A percentile compares a stretch with the other conserved stretches of the same genome.
These are phyloP conservation scores for Frankliniella intonsa DNA, from an alignment of 2,888 invertebrate genomes.

Conservation along the genomic window DNA sequence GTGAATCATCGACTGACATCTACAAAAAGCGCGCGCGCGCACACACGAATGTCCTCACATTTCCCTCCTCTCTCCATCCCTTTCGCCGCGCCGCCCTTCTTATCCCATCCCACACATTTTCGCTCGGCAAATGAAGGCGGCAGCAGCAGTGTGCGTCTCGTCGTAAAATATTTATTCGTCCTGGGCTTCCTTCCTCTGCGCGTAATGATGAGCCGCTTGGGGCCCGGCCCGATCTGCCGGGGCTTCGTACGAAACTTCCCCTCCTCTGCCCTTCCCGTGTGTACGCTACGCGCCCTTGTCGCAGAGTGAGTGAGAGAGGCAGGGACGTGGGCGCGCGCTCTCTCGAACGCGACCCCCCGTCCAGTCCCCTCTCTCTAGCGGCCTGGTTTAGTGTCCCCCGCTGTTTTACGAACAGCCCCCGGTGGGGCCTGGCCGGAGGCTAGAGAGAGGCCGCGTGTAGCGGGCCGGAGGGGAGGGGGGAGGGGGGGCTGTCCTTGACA, in stretches of 20 bases:
- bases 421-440: background rate
- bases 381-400: background rate
- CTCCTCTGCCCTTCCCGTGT: no score
- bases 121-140: no score
- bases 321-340: no score
- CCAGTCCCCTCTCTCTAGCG: no score
- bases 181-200: background rate
- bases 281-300: no score
- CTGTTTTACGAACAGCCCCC: constrained; percentile 1
- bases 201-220: background rate
- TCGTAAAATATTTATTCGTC: constrained; percentile 22
- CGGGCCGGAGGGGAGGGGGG: background rate
- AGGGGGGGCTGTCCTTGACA: background rate
- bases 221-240: no score
- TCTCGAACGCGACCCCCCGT: no score
- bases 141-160: background rate
- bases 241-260: no score
- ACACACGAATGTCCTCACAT: background rate
- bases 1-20: background rate
- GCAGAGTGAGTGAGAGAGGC: background rate
- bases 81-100: no score
- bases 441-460: background rate
- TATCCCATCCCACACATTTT: no score
- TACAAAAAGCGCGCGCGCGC: background rate
- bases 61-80: no score